phyloP scores from a whole-genome alignment of 2,797 vertebrate genomes.

The Poeciliopsis presidionis region DNA sequence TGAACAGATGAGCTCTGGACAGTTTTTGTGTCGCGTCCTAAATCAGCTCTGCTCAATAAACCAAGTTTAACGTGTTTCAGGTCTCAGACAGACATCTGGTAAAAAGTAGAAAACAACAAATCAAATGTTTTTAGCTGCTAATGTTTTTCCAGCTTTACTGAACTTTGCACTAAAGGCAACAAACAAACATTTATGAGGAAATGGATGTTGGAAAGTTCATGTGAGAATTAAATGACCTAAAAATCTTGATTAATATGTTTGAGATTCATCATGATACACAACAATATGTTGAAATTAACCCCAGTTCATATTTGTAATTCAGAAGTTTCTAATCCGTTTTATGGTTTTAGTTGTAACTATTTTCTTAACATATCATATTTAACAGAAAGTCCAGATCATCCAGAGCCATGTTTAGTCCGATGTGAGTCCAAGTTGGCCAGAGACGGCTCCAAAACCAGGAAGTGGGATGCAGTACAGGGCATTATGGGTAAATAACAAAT shows the following conservation, averaged over 20 bases:
- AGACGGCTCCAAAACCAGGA: too few species aligned
- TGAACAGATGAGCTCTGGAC: neutral
- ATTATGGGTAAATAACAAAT: too few species aligned
- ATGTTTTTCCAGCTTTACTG: neutral
- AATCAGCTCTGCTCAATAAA: neutral
- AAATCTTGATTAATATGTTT: neutral
- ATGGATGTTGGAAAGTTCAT: neutral
- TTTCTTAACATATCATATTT: neutral
- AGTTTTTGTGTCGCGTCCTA: neutral
- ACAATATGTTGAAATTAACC: neutral
- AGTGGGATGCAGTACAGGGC: too few species aligned
- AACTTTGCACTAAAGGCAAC: neutral
- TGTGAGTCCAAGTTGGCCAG: too few species aligned
- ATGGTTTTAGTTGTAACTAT: neutral
- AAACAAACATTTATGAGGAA: neutral
- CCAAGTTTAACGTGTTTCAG: neutral
- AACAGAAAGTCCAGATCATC: neutral
- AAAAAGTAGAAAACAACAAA: neutral
- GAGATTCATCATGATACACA: neutral
- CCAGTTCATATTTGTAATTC: neutral
- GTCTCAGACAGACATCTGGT: neutral
- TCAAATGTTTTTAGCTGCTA: neutral
- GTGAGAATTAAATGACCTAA: neutral
- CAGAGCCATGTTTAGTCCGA: too few species aligned
- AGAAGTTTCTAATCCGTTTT: neutral